Evolutionary conservation across 2,888 invertebrate species (phyloP).

Genomic region (Sinohyriopsis cumingii): DNA sequence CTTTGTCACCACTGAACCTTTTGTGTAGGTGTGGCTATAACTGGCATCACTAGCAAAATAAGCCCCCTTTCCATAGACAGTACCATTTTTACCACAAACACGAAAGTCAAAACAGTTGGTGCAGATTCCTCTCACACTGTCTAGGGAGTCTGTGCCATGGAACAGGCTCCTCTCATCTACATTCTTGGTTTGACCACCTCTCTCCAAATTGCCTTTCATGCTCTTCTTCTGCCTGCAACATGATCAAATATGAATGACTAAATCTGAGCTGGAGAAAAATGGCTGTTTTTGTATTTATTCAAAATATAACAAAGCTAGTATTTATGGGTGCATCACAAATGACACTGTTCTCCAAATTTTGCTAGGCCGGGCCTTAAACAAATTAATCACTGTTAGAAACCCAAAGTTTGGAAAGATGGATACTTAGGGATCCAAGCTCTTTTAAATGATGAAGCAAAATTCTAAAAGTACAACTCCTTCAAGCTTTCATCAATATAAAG

Average conservation of each 20-base stretch:
- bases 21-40: slow-evolving; percentile 42
- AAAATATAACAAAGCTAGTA: no score
- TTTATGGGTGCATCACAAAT: no score
- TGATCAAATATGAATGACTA: background rate
- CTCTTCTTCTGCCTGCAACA: slow-evolving; percentile 23
- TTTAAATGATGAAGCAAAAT: no score
- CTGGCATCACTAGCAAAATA: slow-evolving; percentile 48
- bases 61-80: slow-evolving; percentile 54
- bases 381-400: no score
- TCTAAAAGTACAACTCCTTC: no score
- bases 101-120: slow-evolving; percentile 53
- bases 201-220: slow-evolving; percentile 20
- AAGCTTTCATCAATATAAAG: no score
- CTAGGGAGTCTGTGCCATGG: slow-evolving; percentile 48
- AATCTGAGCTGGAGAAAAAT: no score
- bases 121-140: slow-evolving; percentile 48
- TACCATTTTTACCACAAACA: slow-evolving; percentile 50
- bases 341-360: no score
- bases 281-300: no score
- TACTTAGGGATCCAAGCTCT: no score
- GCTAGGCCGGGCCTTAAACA: no score
- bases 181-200: slow-evolving; percentile 8
- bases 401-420: no score
- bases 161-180: slow-evolving; percentile 42
- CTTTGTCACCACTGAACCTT: background rate